Evolutionary conservation across 1,140 invertebrate species (phyloP).

Genomic region (Homarus americanus): DNA sequence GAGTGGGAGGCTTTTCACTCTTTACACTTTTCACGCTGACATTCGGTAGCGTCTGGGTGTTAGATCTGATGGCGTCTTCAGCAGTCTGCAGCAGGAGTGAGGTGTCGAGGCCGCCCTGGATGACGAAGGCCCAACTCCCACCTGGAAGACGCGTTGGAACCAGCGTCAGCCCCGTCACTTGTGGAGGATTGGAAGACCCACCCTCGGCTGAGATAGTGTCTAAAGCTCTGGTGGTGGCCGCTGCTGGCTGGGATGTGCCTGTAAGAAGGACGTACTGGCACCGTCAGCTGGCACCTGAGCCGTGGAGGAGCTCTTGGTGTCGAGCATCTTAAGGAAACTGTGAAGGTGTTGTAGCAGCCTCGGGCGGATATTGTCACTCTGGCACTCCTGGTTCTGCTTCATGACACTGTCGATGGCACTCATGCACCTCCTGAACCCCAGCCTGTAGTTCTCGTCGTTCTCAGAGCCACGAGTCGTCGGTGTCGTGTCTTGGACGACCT

Average conservation of each 20-base stretch:
- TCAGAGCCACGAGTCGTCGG: background rate
- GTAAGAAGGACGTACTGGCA: background rate
- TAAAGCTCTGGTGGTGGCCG: background rate
- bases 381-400: background rate
- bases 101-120: slow-evolving; percentile 29
- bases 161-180: background rate
- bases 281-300: background rate
- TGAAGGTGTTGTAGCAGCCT: slow-evolving; percentile 35
- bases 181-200: background rate
- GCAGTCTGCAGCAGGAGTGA: background rate
- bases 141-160: slow-evolving; percentile 43
- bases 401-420: slow-evolving; percentile 18
- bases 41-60: background rate
- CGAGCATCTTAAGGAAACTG: background rate
- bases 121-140: slow-evolving; percentile 19
- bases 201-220: background rate
- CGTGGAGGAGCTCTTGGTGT: background rate
- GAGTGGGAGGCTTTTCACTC: background rate
- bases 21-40: background rate
- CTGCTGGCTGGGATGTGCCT: background rate
- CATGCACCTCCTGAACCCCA: slow-evolving; percentile 36
- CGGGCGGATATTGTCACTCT: background rate
- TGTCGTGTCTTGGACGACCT: background rate
- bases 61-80: background rate
- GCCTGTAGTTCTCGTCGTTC: slow-evolving; percentile 20